These are phyloP conservation scores for Beroe forskalii DNA, from an alignment of 37 sponge, comb jelly and placozoan species.

Conservation along the genomic window DNA sequence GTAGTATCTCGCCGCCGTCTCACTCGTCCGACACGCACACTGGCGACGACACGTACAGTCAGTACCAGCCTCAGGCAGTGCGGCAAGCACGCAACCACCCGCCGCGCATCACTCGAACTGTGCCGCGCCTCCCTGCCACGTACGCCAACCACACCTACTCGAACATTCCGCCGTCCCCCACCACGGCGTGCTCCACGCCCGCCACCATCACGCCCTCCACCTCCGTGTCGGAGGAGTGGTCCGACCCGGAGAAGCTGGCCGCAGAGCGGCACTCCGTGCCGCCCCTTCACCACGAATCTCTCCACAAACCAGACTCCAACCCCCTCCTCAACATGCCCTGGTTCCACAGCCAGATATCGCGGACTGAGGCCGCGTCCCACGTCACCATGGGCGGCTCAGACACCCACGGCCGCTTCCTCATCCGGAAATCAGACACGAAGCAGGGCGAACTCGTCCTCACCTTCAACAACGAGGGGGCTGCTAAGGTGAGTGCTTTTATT, in stretches of 20 bases:
- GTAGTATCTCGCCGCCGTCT: neutral
- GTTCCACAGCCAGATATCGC: conserved; percentile 53
- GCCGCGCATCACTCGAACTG: conserved; percentile 18
- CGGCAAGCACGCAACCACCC: conserved; percentile 14
- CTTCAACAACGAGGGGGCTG: conserved; percentile 44
- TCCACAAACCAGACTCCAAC: conserved; percentile 18
- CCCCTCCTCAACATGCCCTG: conserved; percentile 48
- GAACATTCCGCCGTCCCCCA: conserved; percentile 63
- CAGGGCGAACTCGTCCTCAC: conserved; percentile 53
- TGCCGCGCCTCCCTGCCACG: conserved; percentile 42
- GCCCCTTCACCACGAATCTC: conserved; percentile 9
- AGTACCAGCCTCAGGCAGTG: conserved; percentile 43
- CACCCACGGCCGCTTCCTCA: conserved; percentile 61
- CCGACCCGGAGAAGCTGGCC: neutral
- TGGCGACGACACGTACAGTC: neutral
- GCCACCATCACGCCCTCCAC: conserved; percentile 59
- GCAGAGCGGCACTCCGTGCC: conserved; percentile 29
- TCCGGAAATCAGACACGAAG: conserved; percentile 58
- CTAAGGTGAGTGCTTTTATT: conserved; percentile 8
- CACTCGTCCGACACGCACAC: neutral
- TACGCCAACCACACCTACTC: conserved; percentile 59
- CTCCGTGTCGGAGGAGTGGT: conserved; percentile 41
- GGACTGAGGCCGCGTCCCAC: neutral
- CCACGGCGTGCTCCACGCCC: conserved; percentile 54
- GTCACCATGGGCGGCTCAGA: conserved; percentile 22